A percentile compares a stretch with the other conserved stretches of the same genome.
These are phyloP conservation scores for Dipodomys merriami DNA, from an alignment of 2,113 vertebrate genomes.

Conservation along the genomic window DNA sequence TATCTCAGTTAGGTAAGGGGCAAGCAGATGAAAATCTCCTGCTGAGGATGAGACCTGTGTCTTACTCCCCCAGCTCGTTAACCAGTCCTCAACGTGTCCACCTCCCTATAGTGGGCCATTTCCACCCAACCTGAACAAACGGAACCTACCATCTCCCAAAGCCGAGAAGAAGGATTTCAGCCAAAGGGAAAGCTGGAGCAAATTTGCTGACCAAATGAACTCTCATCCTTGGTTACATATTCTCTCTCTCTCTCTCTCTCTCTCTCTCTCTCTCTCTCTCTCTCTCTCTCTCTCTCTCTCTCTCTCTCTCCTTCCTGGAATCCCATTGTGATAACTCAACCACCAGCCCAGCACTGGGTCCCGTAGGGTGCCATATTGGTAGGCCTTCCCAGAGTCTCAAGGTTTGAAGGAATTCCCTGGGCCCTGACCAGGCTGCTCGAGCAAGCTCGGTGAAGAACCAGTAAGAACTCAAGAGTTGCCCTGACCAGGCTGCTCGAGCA, in stretches of 20 bases:
- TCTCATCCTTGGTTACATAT: too few species aligned
- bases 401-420: neutral
- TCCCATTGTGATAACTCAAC: neutral
- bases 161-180: neutral
- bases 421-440: neutral
- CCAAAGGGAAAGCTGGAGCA: neutral
- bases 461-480: too few species aligned
- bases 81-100: neutral
- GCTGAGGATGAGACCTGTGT: neutral
- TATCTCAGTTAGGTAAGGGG: neutral
- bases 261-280: too few species aligned
- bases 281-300: too few species aligned
- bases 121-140: neutral
- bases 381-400: neutral
- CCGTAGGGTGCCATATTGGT: rapidly evolving
- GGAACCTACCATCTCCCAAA: too few species aligned
- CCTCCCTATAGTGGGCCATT: neutral
- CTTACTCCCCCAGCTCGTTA: neutral
- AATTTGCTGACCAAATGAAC: too few species aligned
- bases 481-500: neutral
- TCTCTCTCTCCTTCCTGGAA: neutral
- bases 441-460: too few species aligned
- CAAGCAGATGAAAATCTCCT: too few species aligned
- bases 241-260: too few species aligned
- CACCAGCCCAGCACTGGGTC: too few species aligned